These are phyloP conservation scores for Pseudotriccus pelzelni DNA, from an alignment of 2,797 vertebrate genomes.

Conservation along the genomic window DNA sequence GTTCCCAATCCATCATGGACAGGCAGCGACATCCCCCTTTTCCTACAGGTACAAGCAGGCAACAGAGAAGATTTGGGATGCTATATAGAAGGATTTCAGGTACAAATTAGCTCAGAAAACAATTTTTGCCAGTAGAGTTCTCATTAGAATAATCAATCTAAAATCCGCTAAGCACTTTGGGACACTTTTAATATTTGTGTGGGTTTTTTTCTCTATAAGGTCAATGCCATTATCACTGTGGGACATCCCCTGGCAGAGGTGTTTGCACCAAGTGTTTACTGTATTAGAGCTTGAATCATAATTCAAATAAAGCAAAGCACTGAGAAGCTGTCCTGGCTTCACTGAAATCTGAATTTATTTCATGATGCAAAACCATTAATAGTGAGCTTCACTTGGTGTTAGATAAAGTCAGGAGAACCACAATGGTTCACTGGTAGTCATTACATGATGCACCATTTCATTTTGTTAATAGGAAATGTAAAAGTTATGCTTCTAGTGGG, in stretches of 20 bases:
- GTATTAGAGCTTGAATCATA: neutral
- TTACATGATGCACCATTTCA: neutral
- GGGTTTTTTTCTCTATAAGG: neutral
- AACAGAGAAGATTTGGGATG: neutral
- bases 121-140: neutral
- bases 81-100: neutral
- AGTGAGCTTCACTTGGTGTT: neutral
- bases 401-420: neutral
- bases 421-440: accelerated
- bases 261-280: neutral
- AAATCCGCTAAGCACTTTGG: neutral
- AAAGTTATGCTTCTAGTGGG: neutral
- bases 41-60: neutral
- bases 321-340: neutral
- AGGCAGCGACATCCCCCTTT: neutral
- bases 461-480: neutral
- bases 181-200: neutral
- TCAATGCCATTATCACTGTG: neutral
- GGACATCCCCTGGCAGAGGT: neutral
- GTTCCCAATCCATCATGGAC: neutral
- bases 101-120: neutral
- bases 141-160: neutral
- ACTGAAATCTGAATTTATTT: neutral
- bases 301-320: neutral
- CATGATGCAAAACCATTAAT: neutral